A percentile compares a stretch with the other conserved stretches of the same genome.
Conservation (phyloP, 2,888 invertebrate species). For the Dynastes hyllus region DNA sequence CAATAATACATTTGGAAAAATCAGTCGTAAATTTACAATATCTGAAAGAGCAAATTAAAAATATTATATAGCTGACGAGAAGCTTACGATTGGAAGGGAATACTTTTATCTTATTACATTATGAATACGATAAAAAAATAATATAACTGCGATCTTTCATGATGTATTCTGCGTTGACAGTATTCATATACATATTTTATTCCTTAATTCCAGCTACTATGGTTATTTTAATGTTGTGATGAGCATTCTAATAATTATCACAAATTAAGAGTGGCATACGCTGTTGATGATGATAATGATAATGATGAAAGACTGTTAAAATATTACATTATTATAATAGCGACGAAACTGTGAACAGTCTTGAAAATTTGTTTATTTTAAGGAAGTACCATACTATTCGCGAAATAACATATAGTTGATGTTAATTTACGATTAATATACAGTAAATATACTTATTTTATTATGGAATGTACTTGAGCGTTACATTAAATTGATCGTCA, state of each 20-base stretch:
- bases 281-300: conserved; percentile 29
- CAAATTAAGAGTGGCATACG: conserved; percentile 59
- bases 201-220: conserved; percentile 28
- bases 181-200: conserved; percentile 20
- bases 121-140: conserved; percentile 42
- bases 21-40: conserved; percentile 45
- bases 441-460: conserved; percentile 11
- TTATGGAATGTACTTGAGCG: conserved; percentile 45
- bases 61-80: not conserved
- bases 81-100: conserved; percentile 37
- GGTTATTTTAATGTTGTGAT: conserved; percentile 60
- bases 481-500: conserved; percentile 10
- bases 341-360: conserved; percentile 27
- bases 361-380: conserved; percentile 12
- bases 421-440: conserved; percentile 12
- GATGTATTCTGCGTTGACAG: conserved; percentile 60
- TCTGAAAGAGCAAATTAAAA: conserved; percentile 7
- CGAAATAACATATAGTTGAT: not conserved
- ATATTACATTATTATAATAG: not conserved
- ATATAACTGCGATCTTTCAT: conserved; percentile 39
- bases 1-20: conserved; percentile 46
- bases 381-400: conserved; percentile 18
- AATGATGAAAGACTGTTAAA: conserved; percentile 29
- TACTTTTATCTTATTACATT: conserved; percentile 20
- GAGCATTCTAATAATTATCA: conserved; percentile 69